Conservation (phyloP, 2,797 vertebrate genomes). For the Kryptolebias ocellatus region DNA sequence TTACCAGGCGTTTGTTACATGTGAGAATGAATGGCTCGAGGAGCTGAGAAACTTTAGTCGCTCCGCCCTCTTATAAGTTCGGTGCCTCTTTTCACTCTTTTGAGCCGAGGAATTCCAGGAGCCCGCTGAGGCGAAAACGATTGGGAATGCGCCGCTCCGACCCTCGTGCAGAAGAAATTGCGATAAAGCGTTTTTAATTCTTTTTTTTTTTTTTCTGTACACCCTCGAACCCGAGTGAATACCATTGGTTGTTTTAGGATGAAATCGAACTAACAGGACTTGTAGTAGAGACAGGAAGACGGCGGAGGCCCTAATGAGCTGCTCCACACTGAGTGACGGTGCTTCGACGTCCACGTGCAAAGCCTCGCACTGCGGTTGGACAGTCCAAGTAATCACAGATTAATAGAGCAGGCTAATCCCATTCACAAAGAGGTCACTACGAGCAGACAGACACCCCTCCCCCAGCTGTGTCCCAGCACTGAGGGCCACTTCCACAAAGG, state of each 20-base stretch:
- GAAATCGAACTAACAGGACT: constrained; percentile 41
- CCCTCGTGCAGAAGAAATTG: constrained; percentile 65
- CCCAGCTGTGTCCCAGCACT: constrained; percentile 41
- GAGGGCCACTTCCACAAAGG: constrained; percentile 46
- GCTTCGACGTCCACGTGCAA: constrained; percentile 55
- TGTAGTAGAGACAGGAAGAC: constrained; percentile 25
- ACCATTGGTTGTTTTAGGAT: constrained; percentile 6
- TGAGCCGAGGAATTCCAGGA: constrained; percentile 80
- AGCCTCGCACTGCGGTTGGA: constrained; percentile 54
- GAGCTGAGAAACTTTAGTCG: constrained; percentile 40
- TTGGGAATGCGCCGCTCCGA: constrained; percentile 81
- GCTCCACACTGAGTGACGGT: constrained; percentile 40
- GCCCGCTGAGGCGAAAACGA: constrained; percentile 76
- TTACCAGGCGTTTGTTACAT: constrained; percentile 68
- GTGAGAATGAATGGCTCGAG: constrained; percentile 46
- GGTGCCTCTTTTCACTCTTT: constrained; percentile 70
- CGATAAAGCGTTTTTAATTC: constrained; percentile 64
- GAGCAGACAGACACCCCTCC: constrained; percentile 58
- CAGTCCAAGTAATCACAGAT: constrained; percentile 78
- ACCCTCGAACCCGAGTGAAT: constrained; percentile 27
- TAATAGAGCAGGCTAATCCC: constrained; percentile 83
- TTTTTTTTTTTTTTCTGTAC: constrained; percentile 10
- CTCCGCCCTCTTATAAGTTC: constrained; percentile 26
- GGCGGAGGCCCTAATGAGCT: constrained; percentile 56
- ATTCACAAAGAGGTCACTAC: constrained; percentile 76